Base-by-base conservation (phyloP, 92 coral and sea anemone species). In the Epizoanthus ramosus region DNA sequence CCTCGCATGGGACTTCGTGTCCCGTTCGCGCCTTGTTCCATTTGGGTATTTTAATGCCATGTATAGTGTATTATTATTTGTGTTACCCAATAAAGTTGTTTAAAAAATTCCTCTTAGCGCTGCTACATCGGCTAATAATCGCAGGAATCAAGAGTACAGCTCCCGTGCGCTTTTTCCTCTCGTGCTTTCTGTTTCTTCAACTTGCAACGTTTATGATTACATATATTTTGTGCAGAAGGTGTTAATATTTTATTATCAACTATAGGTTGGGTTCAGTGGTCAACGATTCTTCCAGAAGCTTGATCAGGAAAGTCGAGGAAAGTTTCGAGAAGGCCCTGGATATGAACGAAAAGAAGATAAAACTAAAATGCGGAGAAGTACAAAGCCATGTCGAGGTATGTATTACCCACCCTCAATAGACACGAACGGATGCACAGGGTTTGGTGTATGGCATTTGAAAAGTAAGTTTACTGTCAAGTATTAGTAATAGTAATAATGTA, bases 281-380 rank as follows among this genome's bases (percentile, higher is more conserved):
- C 6, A 67, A 90, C 54, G 93, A 90, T 24, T 90, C 93, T n/a
- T 90, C 90, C 28, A 86, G 85, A 47, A 81, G 90, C 31, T 69
- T 90, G 66, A 57, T 81, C 43, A 75, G 93, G 68, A 85, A 85
- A 67, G 76, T 90, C 16, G 93, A 90, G 66, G 88, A 90, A 50
- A 86, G 90, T 35, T 83, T 61, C 71, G 90, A 90, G 73, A 90
- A 87, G 21, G 87, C 93, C 1, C 0, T 63, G 28, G 93, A 90
- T 58, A 79, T 90, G 83, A 90, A 90, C 68, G 70, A 84, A 72
- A 90, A 90, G 79, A 90, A 90, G 79, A 90, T 86, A 16, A 82
- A 74, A 58, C 68, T 89, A 57, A 89, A 59, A 68, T 89, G 92
- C 64, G 84, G 90, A 43, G 92, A 89, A 24, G 90, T 86, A n/a